Base-by-base conservation (phyloP, 2,113 vertebrate species). In the Myiopsitta monachus region DNA sequence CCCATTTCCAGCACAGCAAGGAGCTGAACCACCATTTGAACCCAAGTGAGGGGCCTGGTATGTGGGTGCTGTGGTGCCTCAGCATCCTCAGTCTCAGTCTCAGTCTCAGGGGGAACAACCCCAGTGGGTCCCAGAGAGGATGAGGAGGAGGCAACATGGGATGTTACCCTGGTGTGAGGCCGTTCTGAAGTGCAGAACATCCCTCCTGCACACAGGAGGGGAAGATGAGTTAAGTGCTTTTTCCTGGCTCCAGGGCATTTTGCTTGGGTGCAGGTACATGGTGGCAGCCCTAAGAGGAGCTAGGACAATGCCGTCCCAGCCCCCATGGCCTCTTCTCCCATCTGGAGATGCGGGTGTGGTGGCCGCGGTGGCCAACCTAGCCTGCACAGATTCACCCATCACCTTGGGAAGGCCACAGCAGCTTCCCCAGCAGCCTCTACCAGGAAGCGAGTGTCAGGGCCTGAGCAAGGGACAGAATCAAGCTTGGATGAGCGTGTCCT, bases 201-300 rank as follows among this genome's bases (percentile, higher is more conserved):
- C n/a, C 22, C 51, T 73, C 52, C 30, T 2, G 3, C n/a, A 22
- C 11, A 3, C 0, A 1, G 18, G 28, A 57, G 63, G 22, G 23
- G 14, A n/a, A 73, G 68, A 33, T 5, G 51, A 44, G 26, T 43
- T 18, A 75, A 75, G 31, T 52, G 59, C 67, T 83, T 85, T 74
- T n/a, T 61, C 83, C 54, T 38, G 87, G 51, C 63, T 75, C 62
- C 31, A 0, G 0, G 52, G 44, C 11, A 4, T 75, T 66, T 91
- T 1, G 1, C 41, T 61, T 44, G 59, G 19, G 19, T 76, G n/a
- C 4, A 13, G 8, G 43, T 75, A 14, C 21, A 1, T 55, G 79
- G 61, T 16, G 8, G 18, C 36, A 52, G 38, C 55, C 15, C n/a
- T 72, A 51, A 39, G n/a, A 64, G 73, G 23, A 79, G 10, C 67